Evolutionary conservation across 2,113 vertebrate species (phyloP).

Genomic region (Cariama cristata): DNA sequence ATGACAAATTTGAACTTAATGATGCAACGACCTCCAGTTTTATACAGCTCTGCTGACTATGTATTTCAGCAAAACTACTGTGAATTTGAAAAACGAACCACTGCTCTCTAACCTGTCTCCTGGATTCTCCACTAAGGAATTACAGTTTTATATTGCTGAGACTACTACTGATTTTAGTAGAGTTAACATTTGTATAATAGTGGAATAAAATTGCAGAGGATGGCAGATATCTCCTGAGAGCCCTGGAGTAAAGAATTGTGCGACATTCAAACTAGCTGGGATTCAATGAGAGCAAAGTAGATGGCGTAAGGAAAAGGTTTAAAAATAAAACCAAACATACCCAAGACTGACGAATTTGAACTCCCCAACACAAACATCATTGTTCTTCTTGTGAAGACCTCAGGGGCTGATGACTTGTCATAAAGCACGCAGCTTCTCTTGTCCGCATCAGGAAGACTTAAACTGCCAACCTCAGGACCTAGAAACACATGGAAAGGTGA

Average conservation of each 20-base stretch:
- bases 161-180: background rate
- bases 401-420: background rate
- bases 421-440: background rate
- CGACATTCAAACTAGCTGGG: background rate
- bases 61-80: background rate
- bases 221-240: background rate
- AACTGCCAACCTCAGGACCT: background rate
- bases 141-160: background rate
- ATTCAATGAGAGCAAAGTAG: background rate
- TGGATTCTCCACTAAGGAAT: background rate
- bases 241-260: background rate
- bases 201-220: background rate
- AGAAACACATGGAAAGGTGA: background rate
- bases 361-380: fast-evolving
- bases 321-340: background rate
- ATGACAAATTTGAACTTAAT: background rate
- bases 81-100: background rate
- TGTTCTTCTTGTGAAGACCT: background rate
- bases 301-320: background rate
- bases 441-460: background rate
- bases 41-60: background rate
- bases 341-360: background rate
- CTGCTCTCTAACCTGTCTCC: background rate
- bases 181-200: background rate
- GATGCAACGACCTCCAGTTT: background rate